A percentile compares a stretch with the other conserved stretches of the same genome.
phyloP scores from a whole-genome alignment of 2,888 invertebrate species.

The Eudasyphora cyanicolor region DNA sequence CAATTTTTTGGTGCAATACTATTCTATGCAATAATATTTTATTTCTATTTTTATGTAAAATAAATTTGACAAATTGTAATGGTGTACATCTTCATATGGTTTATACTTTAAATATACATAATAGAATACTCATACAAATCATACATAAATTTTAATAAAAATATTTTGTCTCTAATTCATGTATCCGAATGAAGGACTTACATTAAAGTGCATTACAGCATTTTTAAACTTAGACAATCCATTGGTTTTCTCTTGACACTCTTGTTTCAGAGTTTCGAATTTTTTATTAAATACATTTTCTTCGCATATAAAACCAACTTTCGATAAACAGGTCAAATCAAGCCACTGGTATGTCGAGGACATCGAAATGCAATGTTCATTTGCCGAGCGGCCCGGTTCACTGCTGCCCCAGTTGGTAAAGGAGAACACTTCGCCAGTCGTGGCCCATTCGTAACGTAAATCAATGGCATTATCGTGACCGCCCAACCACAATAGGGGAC shows the following conservation, averaged over 20 bases:
- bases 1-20: no score
- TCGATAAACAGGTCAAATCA: conserved; percentile 6
- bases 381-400: conserved; percentile 13
- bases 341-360: conserved; percentile 5
- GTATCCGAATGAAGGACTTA: no score
- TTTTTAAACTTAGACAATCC: neutral
- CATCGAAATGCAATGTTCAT: conserved; percentile 31
- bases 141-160: no score
- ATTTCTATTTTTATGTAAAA: no score
- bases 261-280: neutral
- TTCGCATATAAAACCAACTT: conserved; percentile 37
- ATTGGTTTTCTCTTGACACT: neutral
- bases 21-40: no score
- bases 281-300: neutral
- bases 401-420: conserved; percentile 35
- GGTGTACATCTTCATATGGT: no score
- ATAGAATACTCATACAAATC: no score
- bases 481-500: conserved; percentile 8
- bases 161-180: no score
- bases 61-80: no score
- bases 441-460: conserved; percentile 35
- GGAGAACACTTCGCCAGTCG: conserved; percentile 4
- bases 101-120: no score
- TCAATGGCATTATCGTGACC: conserved; percentile 31
- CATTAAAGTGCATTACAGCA: no score